phyloP scores from a whole-genome alignment of 35 echinoderm and acorn worm genomes.

The Strongylocentrotus purpuratus region DNA sequence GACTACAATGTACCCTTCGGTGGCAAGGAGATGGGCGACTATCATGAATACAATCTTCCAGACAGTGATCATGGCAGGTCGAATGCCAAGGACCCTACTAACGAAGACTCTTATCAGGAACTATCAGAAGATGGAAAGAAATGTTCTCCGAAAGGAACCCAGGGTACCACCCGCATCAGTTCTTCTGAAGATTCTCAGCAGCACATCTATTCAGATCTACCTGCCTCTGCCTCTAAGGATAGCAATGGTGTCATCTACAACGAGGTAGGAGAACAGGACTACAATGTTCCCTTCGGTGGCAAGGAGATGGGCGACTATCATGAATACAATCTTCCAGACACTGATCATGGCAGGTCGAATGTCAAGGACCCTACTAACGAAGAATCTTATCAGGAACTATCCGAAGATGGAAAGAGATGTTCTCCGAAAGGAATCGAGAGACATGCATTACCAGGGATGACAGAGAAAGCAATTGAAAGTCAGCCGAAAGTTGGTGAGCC shows the following conservation, averaged over 20 bases:
- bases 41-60: constrained; percentile 17
- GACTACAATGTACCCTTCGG: constrained; percentile 29
- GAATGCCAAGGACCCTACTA: background rate
- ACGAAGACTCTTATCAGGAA: background rate
- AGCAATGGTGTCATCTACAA: background rate
- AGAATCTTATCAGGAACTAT: background rate
- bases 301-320: constrained; percentile 28
- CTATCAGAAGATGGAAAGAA: background rate
- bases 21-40: constrained; percentile 25
- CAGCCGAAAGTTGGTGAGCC: background rate
- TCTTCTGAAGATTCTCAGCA: background rate
- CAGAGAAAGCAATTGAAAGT: background rate
- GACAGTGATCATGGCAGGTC: background rate
- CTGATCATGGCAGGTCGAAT: background rate
- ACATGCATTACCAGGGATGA: background rate
- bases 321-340: background rate
- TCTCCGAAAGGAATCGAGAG: background rate
- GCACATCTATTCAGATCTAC: background rate
- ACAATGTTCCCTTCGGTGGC: constrained; percentile 28
- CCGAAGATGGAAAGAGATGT: background rate
- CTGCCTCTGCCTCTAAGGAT: background rate
- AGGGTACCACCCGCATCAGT: background rate
- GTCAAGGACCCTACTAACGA: background rate
- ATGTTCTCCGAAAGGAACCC: background rate
- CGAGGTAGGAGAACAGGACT: constrained; percentile 21